Conservation (phyloP, 2,113 vertebrate genomes). For the Cisticola juncidis region DNA sequence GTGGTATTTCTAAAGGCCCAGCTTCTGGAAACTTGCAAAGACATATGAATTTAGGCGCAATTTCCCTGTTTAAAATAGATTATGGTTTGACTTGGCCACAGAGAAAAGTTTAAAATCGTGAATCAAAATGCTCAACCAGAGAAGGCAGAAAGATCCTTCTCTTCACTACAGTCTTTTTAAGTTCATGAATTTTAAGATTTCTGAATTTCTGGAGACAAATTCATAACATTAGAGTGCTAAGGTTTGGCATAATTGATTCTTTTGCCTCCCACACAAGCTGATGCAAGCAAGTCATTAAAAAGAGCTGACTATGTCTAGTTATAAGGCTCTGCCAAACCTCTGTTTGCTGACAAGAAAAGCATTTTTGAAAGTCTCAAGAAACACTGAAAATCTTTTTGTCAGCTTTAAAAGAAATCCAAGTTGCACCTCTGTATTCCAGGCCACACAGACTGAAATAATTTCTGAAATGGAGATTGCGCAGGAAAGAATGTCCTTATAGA, state of each 20-base stretch:
- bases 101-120: background rate
- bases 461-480: background rate
- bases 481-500: background rate
- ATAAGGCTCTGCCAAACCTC: background rate
- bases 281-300: background rate
- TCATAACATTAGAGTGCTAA: background rate
- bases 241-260: background rate
- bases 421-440: constrained; percentile 16
- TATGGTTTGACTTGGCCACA: background rate
- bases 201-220: background rate
- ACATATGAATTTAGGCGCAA: background rate
- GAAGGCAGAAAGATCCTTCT: background rate
- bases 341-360: constrained; percentile 13
- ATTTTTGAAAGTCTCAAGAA: constrained; percentile 3
- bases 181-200: background rate
- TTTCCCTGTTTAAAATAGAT: background rate
- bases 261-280: background rate
- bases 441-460: constrained; percentile 48
- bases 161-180: background rate
- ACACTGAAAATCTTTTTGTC: background rate
- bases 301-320: background rate
- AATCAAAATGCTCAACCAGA: background rate
- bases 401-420: background rate
- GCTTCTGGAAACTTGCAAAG: background rate
- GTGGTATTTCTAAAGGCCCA: background rate